phyloP scores from a whole-genome alignment of 2,888 invertebrate genomes.

The Pandemis cinnamomeana region DNA sequence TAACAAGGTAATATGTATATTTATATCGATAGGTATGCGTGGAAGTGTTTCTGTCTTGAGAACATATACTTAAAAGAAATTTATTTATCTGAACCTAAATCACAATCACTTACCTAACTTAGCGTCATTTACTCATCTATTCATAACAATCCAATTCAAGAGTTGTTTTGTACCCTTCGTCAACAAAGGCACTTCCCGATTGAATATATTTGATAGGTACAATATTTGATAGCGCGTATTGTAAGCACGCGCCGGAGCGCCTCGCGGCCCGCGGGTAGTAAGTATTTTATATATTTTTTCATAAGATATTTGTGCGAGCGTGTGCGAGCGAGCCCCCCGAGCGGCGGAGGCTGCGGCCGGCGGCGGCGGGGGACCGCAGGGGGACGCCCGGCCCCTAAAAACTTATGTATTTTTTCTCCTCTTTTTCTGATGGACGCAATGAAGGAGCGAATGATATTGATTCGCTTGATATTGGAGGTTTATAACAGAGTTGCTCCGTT shows the following conservation, averaged over 20 bases:
- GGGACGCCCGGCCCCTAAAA: slow-evolving; percentile 79
- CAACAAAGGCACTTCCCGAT: slow-evolving; percentile 72
- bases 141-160: slow-evolving; percentile 58
- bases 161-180: slow-evolving; percentile 64
- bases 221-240: slow-evolving; percentile 73
- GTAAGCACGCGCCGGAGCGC: slow-evolving; percentile 73
- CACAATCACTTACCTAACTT: slow-evolving; percentile 47
- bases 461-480: slow-evolving; percentile 58
- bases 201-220: slow-evolving; percentile 81
- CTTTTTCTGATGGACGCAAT: slow-evolving; percentile 82
- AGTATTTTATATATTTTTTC: slow-evolving; percentile 72
- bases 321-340: slow-evolving; percentile 57
- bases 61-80: background rate
- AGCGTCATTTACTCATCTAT: slow-evolving; percentile 57
- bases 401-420: slow-evolving; percentile 84
- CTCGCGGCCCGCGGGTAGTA: slow-evolving; percentile 53
- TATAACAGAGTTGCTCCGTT: background rate
- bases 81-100: slow-evolving; percentile 48
- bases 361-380: slow-evolving; percentile 54
- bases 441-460: slow-evolving; percentile 81
- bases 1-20: no score
- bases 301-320: slow-evolving; percentile 53
- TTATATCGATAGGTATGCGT: background rate
- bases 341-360: slow-evolving; percentile 45
- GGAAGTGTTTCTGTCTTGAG: background rate